Evolutionary conservation across 2,888 invertebrate species (phyloP).

Genomic region (Scaptomyza reducta): DNA sequence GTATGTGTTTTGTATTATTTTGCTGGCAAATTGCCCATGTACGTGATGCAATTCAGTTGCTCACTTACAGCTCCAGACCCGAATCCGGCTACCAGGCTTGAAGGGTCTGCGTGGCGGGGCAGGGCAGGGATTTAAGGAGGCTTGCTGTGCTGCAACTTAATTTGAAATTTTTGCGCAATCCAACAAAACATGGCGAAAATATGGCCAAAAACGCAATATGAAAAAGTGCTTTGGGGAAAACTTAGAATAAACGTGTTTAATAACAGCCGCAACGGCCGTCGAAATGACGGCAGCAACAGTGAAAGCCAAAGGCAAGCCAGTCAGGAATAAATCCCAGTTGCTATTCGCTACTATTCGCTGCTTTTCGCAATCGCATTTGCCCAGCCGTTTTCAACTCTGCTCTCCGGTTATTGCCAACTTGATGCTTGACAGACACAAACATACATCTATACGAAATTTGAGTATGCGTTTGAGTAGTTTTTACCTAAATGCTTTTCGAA

Average conservation of each 20-base stretch:
- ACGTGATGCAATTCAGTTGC: slow-evolving; percentile 81
- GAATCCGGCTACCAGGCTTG: slow-evolving; percentile 10
- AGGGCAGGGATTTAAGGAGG: slow-evolving; percentile 2
- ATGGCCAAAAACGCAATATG: slow-evolving; percentile 74
- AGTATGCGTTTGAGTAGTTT: slow-evolving; percentile 6
- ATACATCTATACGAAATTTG: slow-evolving; percentile 12
- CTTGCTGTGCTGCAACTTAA: slow-evolving; percentile 76
- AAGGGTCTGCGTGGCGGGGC: neutral
- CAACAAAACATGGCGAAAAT: slow-evolving; percentile 76
- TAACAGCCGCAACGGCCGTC: slow-evolving; percentile 55
- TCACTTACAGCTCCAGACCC: slow-evolving; percentile 66
- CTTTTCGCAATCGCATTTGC: slow-evolving; percentile 22
- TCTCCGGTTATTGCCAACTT: slow-evolving; percentile 46
- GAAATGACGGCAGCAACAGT: slow-evolving; percentile 9
- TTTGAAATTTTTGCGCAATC: slow-evolving; percentile 82
- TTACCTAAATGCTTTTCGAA: neutral
- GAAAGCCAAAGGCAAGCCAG: slow-evolving; percentile 10
- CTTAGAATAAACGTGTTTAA: slow-evolving; percentile 80
- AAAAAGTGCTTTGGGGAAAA: slow-evolving; percentile 77
- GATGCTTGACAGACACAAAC: slow-evolving; percentile 28
- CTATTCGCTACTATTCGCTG: slow-evolving; percentile 11
- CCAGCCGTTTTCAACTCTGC: slow-evolving; percentile 16
- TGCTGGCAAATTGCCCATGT: slow-evolving; percentile 81
- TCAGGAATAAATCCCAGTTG: slow-evolving; percentile 51
- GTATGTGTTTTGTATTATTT: slow-evolving; percentile 71